These are phyloP conservation scores for Nothobranchius kuhntae DNA, from an alignment of 2,113 vertebrate species.

Conservation along the genomic window DNA sequence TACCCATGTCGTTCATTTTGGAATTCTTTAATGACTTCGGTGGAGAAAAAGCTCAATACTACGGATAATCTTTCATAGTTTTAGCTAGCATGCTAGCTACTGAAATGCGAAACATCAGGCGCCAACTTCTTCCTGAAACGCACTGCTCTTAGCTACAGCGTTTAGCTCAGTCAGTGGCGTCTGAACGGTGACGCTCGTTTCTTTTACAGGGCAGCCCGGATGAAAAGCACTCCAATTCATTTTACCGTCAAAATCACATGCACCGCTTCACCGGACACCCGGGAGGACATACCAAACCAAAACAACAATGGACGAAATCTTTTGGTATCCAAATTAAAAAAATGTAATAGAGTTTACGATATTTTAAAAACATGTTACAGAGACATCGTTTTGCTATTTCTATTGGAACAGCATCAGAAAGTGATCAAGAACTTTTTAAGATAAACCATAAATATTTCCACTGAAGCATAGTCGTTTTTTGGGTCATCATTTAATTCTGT, in stretches of 20 bases:
- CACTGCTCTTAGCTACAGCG: slow-evolving; percentile 20
- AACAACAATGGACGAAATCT: too few species aligned
- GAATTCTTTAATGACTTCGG: neutral
- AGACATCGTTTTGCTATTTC: too few species aligned
- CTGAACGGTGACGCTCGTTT: too few species aligned
- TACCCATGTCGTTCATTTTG: slow-evolving; percentile 72
- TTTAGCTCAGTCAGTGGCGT: too few species aligned
- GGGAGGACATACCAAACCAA: neutral
- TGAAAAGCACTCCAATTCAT: accelerated
- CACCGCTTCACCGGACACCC: slow-evolving; percentile 10
- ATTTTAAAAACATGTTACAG: too few species aligned
- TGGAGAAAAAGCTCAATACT: slow-evolving; percentile 6
- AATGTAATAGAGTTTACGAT: too few species aligned
- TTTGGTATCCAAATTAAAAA: too few species aligned
- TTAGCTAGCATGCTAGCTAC: slow-evolving; percentile 53
- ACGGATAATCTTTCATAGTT: slow-evolving; percentile 23
- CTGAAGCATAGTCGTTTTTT: neutral
- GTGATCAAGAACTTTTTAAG: too few species aligned
- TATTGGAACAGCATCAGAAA: too few species aligned
- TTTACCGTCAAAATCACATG: neutral
- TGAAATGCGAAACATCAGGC: slow-evolving; percentile 50
- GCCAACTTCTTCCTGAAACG: slow-evolving; percentile 80
- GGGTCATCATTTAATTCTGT: neutral
- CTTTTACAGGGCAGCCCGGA: slow-evolving; percentile 21
- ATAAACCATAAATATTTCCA: neutral